A percentile compares a stretch with the other conserved stretches of the same genome.
These are phyloP conservation scores for Oryzias celebensis DNA, from an alignment of 2,113 vertebrate genomes.

Conservation along the genomic window DNA sequence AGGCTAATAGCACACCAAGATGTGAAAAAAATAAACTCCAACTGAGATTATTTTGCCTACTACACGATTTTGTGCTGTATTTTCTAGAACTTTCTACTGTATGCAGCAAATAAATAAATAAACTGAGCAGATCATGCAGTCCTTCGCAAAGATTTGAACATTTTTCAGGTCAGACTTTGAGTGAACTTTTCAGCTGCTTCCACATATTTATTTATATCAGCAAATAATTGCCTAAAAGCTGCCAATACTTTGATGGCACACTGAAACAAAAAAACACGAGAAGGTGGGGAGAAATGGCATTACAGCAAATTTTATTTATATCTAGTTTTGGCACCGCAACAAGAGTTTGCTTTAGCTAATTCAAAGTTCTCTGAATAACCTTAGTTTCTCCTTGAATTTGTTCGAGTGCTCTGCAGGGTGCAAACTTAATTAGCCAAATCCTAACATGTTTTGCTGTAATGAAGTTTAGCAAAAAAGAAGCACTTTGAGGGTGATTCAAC, in stretches of 20 bases:
- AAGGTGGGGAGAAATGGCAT: background rate
- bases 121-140: no score
- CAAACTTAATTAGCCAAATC: background rate
- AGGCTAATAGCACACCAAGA: no score
- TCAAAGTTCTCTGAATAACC: slow-evolving; percentile 4
- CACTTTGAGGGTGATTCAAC: background rate
- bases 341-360: background rate
- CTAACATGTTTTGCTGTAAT: background rate
- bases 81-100: no score
- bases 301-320: background rate
- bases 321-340: background rate
- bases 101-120: no score
- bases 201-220: background rate
- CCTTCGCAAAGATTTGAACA: no score
- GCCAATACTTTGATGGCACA: no score
- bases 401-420: background rate
- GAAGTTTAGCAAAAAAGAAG: background rate
- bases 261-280: background rate
- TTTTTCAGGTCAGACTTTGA: no score
- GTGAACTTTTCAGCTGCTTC: slow-evolving; percentile 6
- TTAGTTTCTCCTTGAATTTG: background rate
- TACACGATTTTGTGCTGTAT: no score
- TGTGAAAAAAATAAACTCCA: no score
- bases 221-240: no score
- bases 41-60: no score